A percentile compares a stretch with the other conserved stretches of the same genome.
These are phyloP conservation scores for Eulithis prunata DNA, from an alignment of 2,888 invertebrate species.

Conservation along the genomic window DNA sequence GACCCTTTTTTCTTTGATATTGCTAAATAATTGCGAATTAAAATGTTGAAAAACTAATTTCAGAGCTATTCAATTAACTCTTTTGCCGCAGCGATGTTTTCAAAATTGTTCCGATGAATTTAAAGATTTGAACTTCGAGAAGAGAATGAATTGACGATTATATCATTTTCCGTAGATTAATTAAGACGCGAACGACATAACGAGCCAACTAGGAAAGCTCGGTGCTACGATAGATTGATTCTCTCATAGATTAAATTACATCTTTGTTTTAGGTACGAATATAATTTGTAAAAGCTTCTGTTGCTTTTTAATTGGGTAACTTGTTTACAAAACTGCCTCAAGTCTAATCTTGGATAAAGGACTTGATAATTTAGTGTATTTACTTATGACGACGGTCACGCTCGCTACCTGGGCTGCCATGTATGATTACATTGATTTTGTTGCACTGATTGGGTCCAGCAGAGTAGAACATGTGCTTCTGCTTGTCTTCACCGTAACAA, in stretches of 20 bases:
- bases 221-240: not conserved
- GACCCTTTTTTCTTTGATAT: conserved; percentile 5
- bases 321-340: no score
- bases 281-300: no score
- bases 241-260: not conserved
- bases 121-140: conserved; percentile 46
- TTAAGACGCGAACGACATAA: conserved; percentile 33
- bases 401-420: no score
- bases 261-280: not conserved
- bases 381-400: no score
- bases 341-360: no score
- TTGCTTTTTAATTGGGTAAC: no score
- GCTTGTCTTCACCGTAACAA: no score
- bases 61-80: conserved; percentile 30
- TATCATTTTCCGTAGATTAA: conserved; percentile 44
- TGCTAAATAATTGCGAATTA: conserved; percentile 25
- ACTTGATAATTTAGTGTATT: no score
- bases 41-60: conserved; percentile 37
- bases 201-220: not conserved
- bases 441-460: no score
- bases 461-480: no score
- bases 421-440: no score
- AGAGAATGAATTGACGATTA: conserved; percentile 48
- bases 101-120: conserved; percentile 39
- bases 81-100: conserved; percentile 38